These are phyloP conservation scores for Euwallacea fornicatus DNA, from an alignment of 1,140 invertebrate genomes.

Conservation along the genomic window DNA sequence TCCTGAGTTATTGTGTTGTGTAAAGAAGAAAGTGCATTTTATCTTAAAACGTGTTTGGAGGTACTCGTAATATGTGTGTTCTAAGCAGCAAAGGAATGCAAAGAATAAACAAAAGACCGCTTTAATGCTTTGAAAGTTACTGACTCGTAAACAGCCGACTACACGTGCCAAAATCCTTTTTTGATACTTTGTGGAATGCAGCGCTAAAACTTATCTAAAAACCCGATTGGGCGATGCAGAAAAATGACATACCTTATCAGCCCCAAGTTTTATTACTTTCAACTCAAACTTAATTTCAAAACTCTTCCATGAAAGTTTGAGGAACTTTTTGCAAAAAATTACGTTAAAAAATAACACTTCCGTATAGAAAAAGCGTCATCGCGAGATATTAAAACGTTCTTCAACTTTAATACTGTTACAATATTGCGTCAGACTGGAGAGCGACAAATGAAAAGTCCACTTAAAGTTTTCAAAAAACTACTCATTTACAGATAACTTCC, in stretches of 20 bases:
- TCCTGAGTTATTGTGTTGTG: neutral
- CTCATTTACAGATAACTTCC: neutral
- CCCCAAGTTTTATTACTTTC: neutral
- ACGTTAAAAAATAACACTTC: neutral
- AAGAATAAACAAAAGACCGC: neutral
- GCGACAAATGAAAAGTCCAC: neutral
- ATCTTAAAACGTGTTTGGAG: neutral
- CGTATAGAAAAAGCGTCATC: neutral
- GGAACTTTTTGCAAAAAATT: too few species aligned
- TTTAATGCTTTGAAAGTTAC: neutral
- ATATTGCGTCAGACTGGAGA: neutral
- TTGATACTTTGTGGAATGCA: too few species aligned
- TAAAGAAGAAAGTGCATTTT: conserved; percentile 2
- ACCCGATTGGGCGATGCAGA: neutral
- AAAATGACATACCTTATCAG: neutral
- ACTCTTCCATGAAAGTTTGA: neutral
- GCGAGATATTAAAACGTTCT: neutral
- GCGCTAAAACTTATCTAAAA: too few species aligned
- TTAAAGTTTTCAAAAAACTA: conserved; percentile 1
- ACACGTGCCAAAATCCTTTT: neutral
- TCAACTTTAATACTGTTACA: neutral
- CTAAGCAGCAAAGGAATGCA: neutral
- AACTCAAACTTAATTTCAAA: conserved; percentile 5
- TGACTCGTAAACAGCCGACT: neutral
- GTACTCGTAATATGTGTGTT: neutral